Evolutionary conservation across 1,140 invertebrate genomes (phyloP).

Genomic region (Hydropsyche tenuis): DNA sequence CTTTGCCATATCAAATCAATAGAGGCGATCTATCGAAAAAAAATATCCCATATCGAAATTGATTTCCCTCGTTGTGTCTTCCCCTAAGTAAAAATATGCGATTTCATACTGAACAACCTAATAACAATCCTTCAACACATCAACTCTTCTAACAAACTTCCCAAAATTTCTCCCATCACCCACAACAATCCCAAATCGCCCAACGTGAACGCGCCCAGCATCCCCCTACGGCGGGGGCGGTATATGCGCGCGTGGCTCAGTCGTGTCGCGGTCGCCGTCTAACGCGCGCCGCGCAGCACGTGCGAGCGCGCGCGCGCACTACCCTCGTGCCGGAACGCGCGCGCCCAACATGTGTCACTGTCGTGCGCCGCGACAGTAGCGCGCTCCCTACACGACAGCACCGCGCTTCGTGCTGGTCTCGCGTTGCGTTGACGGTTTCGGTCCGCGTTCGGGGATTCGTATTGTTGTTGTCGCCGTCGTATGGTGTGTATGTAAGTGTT

Average conservation of each 20-base stretch:
- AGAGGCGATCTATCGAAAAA: too few species aligned
- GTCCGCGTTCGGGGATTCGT: neutral
- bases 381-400: neutral
- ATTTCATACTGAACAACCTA: too few species aligned
- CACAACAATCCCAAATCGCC: neutral
- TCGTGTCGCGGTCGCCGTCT: slow-evolving; percentile 15
- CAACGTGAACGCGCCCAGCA: slow-evolving; percentile 26
- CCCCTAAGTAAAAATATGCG: too few species aligned
- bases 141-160: too few species aligned
- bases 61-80: too few species aligned
- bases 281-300: slow-evolving; percentile 6
- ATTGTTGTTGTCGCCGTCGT: neutral
- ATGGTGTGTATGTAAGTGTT: neutral
- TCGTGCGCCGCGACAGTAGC: too few species aligned
- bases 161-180: too few species aligned
- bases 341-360: neutral
- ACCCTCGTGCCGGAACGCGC: neutral
- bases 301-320: neutral
- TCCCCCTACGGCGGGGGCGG: neutral
- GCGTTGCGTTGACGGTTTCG: neutral
- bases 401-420: neutral
- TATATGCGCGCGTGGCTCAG: slow-evolving; percentile 21
- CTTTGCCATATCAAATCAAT: too few species aligned
- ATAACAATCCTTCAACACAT: too few species aligned
- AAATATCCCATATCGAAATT: too few species aligned